Conservation (phyloP, 2,888 invertebrate genomes). For the Bombylius major region DNA sequence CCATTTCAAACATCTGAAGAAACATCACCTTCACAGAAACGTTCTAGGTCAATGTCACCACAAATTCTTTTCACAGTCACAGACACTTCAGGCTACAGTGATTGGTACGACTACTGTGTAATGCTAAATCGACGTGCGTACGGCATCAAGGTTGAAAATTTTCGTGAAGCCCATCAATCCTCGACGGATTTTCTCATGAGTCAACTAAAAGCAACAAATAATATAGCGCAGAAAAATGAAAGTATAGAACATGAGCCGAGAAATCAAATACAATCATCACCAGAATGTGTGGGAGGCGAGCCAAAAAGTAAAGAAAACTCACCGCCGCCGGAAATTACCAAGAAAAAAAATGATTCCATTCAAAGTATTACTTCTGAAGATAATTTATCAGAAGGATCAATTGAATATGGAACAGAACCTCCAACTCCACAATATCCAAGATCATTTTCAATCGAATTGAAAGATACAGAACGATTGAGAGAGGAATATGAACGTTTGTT, state of each 20-base stretch:
- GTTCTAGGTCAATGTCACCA: neutral
- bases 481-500: slow-evolving; percentile 20
- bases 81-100: slow-evolving; percentile 10
- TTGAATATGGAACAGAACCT: neutral
- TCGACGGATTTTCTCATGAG: slow-evolving; percentile 11
- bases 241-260: slow-evolving; percentile 3
- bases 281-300: neutral
- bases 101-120: slow-evolving; percentile 22
- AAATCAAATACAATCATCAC: slow-evolving; percentile 1
- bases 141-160: neutral
- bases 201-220: neutral
- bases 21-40: neutral
- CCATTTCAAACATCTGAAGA: slow-evolving; percentile 9
- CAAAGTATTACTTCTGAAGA: too few relatives aligned
- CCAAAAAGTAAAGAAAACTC: neutral
- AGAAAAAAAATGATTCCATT: too few relatives aligned
- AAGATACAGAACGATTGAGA: slow-evolving; percentile 23
- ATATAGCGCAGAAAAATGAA: neutral
- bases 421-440: slow-evolving; percentile 19
- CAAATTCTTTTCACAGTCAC: neutral
- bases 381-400: too few relatives aligned
- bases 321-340: too few relatives aligned
- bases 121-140: slow-evolving; percentile 24
- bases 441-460: slow-evolving; percentile 21
- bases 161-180: slow-evolving; percentile 6